Evolutionary conservation across 2,113 vertebrate genomes (phyloP).

Genomic region (Meleagris gallopavo): DNA sequence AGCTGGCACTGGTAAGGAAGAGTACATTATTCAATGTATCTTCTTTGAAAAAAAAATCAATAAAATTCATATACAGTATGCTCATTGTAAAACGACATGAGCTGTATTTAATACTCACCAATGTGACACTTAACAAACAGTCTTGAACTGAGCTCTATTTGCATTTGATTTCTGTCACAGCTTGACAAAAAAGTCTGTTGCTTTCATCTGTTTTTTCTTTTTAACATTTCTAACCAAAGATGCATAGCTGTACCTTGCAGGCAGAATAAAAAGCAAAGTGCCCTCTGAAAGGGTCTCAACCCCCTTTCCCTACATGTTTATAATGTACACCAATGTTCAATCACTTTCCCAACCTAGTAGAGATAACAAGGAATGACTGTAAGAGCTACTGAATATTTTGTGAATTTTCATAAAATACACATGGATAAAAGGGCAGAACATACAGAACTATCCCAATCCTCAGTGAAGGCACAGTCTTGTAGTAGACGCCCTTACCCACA

Average conservation of each 20-base stretch:
- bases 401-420: conserved; percentile 21
- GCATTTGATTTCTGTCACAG: conserved; percentile 78
- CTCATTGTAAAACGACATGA: conserved; percentile 73
- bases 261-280: conserved; percentile 57
- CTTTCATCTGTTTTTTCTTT: conserved; percentile 76
- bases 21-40: conserved; percentile 67
- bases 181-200: conserved; percentile 69
- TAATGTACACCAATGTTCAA: conserved; percentile 33
- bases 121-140: conserved; percentile 77
- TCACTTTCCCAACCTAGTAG: background rate
- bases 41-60: conserved; percentile 77
- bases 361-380: background rate
- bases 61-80: conserved; percentile 71
- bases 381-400: conserved; percentile 21
- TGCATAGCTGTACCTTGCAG: conserved; percentile 50
- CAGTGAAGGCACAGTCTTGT: background rate
- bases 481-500: background rate
- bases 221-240: conserved; percentile 64
- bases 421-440: background rate
- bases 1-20: conserved; percentile 29
- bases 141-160: conserved; percentile 78
- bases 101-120: conserved; percentile 73
- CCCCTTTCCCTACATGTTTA: conserved; percentile 14
- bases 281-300: conserved; percentile 53
- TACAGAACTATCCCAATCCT: background rate